Evolutionary conservation across 1,140 invertebrate species (phyloP), one percentile per base, ranked within the genome.

Genomic region (Apocrypta bakeri): DNA sequence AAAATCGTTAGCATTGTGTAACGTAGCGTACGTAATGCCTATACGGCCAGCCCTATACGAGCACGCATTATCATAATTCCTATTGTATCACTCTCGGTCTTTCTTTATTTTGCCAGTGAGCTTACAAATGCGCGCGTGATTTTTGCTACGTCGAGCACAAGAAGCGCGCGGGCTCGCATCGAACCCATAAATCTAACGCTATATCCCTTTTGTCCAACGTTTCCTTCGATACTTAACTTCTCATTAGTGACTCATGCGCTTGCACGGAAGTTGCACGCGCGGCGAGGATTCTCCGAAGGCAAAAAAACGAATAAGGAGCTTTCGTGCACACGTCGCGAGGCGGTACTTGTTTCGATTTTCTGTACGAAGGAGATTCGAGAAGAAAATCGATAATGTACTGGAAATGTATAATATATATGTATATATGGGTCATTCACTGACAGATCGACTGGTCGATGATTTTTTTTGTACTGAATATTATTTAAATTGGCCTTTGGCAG

Each of bases 221-320:
- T 63, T 64, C 31, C 61, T 64, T 77, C 68, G 81, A 66, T 69
- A 63, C 76, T 83, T 63, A 78, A 73, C 42, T 83, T 72, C 31
- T 83, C 81, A 83, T 83, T 83, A 83, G 69, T 78, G 75, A 83
- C n/a, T 83, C 81, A 82, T 6, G n/a, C 29, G 1, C n/a, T n/a
- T n/a, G n/a, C 69, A 73, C 21, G n/a, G 14, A 6, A 25, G 68
- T 0, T 25, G 31, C 66, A n/a, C 40, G 8, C 21, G 0, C 3
- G 40, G 42, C n/a, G 27, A 63, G 33, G 71, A 80, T 72, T 80
- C 68, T 33, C 40, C 24, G 42, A 81, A 74, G 9, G 9, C 21
- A 14, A 29, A 40, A 25, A 21, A n/a, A 73, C n/a, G 7, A 64
- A 63, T 14, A 33, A 76, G 74, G 42, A 74, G 42, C 11, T 63